Evolutionary conservation across 2,113 vertebrate species (phyloP), one percentile per base, ranked within the genome.

Genomic region (Ellobius talpinus): DNA sequence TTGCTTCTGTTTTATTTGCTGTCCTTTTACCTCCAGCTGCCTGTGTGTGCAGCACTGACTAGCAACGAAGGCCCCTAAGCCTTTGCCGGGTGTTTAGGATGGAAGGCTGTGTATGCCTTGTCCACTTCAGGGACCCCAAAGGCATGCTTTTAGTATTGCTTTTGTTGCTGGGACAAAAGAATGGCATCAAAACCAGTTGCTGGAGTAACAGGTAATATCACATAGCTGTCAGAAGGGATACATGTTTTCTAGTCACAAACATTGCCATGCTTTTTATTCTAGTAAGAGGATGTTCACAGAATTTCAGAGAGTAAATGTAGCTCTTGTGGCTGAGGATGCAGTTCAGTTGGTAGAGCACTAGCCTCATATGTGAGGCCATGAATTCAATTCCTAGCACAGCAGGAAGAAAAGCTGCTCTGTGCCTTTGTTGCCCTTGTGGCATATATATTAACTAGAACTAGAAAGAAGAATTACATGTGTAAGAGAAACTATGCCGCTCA

Each of bases 241-340:
- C 73, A 86, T 85, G 65, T 81, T 92, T 78, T 79, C 90, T 1
- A 39, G 72, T 63, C 74, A 70, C 55, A 68, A 33, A 73, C n/a
- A 81, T 2, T 13, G 47, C 94, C 47, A 70, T 55, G 36, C 52
- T n/a, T 79, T 74, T 81, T 78, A 66, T 82, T 89, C 58, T 65
- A n/a, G 76, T 50, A 68, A 96, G 52, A 76, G 85, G 65, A 87
- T 12, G 8, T 58, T 61, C 17, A 1, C 58, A 90, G 52, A 74
- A 90, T 42, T 97, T 87, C 68, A 24, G 87, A 88, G 72, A 77
- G n/a, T 72, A 84, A 68, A 93, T 89, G 39, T 24, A 89, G n/a
- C 47, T 87, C 14, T 33, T 76, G 9, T 61, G 24, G 24, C 36
- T 73, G 36, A 17, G 23, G 29, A 50, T 52, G 16, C 26, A 55